Base-by-base conservation (phyloP, 2,113 vertebrate species). In the Pelmatolapia mariae region DNA sequence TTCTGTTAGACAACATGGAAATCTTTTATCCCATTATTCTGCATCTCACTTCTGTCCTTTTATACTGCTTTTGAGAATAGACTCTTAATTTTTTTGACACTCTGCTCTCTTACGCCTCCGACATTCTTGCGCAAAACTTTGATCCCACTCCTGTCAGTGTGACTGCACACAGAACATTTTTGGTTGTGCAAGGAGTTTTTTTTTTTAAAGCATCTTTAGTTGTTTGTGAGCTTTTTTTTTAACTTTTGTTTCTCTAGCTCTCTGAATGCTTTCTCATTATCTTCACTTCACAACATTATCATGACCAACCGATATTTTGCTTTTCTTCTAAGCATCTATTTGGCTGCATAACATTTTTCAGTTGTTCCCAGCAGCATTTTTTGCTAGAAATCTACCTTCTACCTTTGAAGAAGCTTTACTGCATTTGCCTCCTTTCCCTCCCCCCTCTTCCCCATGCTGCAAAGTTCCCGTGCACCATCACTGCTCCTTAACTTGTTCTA, bases 401-500 rank as follows among this genome's bases (percentile, higher is more conserved):
- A 8, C n/a, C 36, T 57, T 43, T 45, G n/a, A 31, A 19, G 19
- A 56, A 11, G 12, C 43, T 61, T 73, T 59, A 4, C 36, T 24
- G 6, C 66, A 29, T 66, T 57, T 45, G n/a, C 8, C 8, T 15
- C 13, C 22, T 71, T 40, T 52, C 10, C 11, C 45, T 56, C 45
- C 24, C 19, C 56, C 22, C 61, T 61, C 29, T 63, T 83, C 4
- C 47, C 19, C 79, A 33, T 63, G 89, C 76, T 85, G 86, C 24
- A 43, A 85, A 78, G 86, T 61, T 31, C 52, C 43, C 52, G 22
- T 88, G 68, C 89, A 84, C 89, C 91, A 89, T 90, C 85, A 56
- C 59, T 79, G 78, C 87, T 88, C 88, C 90, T 86, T 90, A 92
- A 90, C 87, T 91, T 16, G 29, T 83, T 92, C 89, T 82, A 18